Base-by-base conservation (phyloP, 2,888 invertebrate genomes). In the Sarcophaga caerulescens region DNA sequence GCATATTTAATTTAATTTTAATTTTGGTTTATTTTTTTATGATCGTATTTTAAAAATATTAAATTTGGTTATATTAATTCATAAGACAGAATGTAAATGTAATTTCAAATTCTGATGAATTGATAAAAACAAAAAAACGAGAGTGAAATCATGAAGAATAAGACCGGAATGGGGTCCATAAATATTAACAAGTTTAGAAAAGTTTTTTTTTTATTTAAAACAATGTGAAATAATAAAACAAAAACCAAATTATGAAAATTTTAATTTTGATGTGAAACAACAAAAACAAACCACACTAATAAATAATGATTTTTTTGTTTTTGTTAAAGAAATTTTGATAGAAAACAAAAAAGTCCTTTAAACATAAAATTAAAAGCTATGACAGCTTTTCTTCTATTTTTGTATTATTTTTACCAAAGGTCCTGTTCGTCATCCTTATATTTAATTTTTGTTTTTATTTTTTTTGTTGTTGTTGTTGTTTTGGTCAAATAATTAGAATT, bases 401-500 rank as follows among this genome's bases (percentile, higher is more conserved):
- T 52, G 4, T 14, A 21, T 52, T 14, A 52, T 52, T 52, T 25
- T 59, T 57, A 10, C 52, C 44, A 62, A 73, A 73, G 60, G 44
- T 74, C 63, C 45, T 47, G 45, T 45, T 68, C 25, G 52, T 52
- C 52, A 12, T 12, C 52, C 52, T 52, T 17, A 14, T 47, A 52
- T 52, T 52, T 35, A 35, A 35, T 11, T 45, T 69, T 45, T 6
- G 21, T 12, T 10, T 10, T 80, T 68, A 45, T n/a, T 35, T 8
- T 35, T 35, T 8, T 1, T 35, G 0, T 35, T 35, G 35, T 35
- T 35, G 35, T 66, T 1, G 8, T 4, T 47, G 25, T n/a, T 21
- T 68, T 44, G n/a, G 44, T 66, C 11, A 73, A 17, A 73, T 76
- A 73, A 73, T 82, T 80, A 80, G 75, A 85, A 82, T 79, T 68